Conservation (phyloP, 2,888 invertebrate genomes). For the Hyposoter dolosus region DNA sequence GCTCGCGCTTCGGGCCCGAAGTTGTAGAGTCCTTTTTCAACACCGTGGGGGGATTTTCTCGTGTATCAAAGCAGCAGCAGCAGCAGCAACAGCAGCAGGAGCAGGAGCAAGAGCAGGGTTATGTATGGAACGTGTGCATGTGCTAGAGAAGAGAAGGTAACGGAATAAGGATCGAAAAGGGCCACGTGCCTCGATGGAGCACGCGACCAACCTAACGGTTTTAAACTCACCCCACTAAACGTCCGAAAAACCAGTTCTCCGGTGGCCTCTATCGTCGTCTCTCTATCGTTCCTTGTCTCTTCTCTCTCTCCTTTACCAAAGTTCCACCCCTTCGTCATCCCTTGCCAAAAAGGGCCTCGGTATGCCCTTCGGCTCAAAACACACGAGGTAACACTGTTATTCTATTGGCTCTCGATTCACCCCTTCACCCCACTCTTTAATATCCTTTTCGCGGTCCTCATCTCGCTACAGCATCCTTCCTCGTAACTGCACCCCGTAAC, state of each 20-base stretch:
- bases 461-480: constrained; percentile 68
- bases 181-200: constrained; percentile 82
- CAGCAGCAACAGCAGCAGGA: constrained; percentile 16
- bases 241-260: constrained; percentile 80
- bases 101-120: constrained; percentile 29
- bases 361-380: constrained; percentile 77
- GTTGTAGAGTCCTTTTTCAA: constrained; percentile 59
- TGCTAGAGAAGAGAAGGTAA: constrained; percentile 44
- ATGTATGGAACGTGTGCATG: constrained; percentile 54
- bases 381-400: constrained; percentile 81
- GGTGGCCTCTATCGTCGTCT: constrained; percentile 50
- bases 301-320: constrained; percentile 39
- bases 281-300: constrained; percentile 38
- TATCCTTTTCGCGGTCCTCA: constrained; percentile 72
- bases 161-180: constrained; percentile 72
- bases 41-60: constrained; percentile 55
- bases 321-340: constrained; percentile 76
- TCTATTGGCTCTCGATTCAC: constrained; percentile 79
- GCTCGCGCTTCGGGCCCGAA: constrained; percentile 44
- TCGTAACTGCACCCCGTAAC: constrained; percentile 63
- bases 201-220: constrained; percentile 85
- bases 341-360: constrained; percentile 73
- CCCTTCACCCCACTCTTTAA: constrained; percentile 64
- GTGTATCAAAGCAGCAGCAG: constrained; percentile 40
- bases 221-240: constrained; percentile 80